These are phyloP conservation scores for Austrofundulus limnaeus DNA, from an alignment of 2,113 vertebrate species.

Conservation along the genomic window DNA sequence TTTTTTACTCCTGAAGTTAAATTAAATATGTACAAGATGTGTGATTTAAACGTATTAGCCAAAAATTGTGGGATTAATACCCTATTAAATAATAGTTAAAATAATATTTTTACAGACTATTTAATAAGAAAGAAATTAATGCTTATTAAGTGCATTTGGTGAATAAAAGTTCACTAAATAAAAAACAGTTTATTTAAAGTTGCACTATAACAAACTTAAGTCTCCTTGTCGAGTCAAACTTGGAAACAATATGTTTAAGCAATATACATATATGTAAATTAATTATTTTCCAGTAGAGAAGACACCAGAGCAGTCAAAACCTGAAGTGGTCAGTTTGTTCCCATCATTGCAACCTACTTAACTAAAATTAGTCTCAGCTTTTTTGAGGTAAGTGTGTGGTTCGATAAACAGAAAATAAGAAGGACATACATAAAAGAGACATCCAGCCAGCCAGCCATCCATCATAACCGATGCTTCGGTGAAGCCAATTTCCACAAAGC, in stretches of 20 bases:
- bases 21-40: too few species aligned
- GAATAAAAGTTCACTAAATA: not conserved
- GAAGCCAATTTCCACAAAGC: conserved; percentile 84
- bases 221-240: not conserved
- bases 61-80: too few species aligned
- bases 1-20: too few species aligned
- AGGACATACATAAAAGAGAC: conserved; percentile 63
- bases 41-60: too few species aligned
- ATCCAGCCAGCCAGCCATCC: conserved; percentile 75
- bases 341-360: conserved; percentile 37
- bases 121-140: not conserved
- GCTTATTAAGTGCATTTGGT: not conserved
- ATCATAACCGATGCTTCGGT: conserved; percentile 73
- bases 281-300: not conserved
- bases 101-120: too few species aligned
- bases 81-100: too few species aligned
- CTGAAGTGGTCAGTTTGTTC: conserved; percentile 13
- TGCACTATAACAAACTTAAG: not conserved
- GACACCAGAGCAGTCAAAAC: not conserved
- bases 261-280: too few species aligned
- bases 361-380: conserved; percentile 50
- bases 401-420: conserved; percentile 52
- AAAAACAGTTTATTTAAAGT: not conserved
- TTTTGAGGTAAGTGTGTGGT: conserved; percentile 59
- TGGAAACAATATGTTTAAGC: not conserved